A percentile compares a stretch with the other conserved stretches of the same genome.
Evolutionary conservation across 2,797 vertebrate genomes (phyloP).

Genomic region (Mastacembelus armatus): DNA sequence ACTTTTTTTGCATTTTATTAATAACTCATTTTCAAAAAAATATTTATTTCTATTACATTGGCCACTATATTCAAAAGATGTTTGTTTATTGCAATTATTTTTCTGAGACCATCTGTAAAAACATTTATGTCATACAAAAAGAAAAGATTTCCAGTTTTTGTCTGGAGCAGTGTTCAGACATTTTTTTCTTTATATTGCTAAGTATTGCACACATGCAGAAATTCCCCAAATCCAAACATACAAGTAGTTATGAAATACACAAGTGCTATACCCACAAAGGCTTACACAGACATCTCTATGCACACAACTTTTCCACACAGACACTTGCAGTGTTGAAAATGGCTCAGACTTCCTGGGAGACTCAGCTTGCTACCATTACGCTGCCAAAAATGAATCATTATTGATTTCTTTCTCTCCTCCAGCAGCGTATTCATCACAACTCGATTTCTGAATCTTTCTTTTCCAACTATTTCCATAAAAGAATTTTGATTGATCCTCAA

Average conservation of each 20-base stretch:
- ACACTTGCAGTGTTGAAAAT: conserved; percentile 43
- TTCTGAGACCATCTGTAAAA: not conserved
- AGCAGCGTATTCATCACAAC: conserved; percentile 62
- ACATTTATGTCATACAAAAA: not conserved
- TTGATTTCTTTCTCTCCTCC: conserved; percentile 71
- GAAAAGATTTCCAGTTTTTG: not conserved
- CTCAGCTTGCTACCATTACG: conserved; percentile 68
- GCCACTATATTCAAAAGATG: too few species aligned
- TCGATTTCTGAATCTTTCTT: conserved; percentile 65
- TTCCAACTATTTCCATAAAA: conserved; percentile 74
- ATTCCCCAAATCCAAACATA: conserved; percentile 5
- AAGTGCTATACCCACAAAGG: not conserved
- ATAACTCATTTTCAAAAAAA: too few species aligned
- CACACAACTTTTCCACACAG: conserved; percentile 9
- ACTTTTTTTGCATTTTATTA: too few species aligned
- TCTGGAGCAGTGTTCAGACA: not conserved
- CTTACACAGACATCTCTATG: not conserved
- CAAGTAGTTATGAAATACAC: not conserved
- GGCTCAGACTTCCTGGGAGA: conserved; percentile 56
- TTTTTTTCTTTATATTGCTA: not conserved
- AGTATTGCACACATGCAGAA: not conserved
- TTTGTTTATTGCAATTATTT: not conserved
- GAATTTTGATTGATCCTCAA: conserved; percentile 74
- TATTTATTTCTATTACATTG: too few species aligned
- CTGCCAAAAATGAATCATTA: conserved; percentile 75